Percentiles rank a stretch among this genome's conserved stretches.
phyloP scores from a whole-genome alignment of 2,113 vertebrate species.

The Mixornis gularis region DNA sequence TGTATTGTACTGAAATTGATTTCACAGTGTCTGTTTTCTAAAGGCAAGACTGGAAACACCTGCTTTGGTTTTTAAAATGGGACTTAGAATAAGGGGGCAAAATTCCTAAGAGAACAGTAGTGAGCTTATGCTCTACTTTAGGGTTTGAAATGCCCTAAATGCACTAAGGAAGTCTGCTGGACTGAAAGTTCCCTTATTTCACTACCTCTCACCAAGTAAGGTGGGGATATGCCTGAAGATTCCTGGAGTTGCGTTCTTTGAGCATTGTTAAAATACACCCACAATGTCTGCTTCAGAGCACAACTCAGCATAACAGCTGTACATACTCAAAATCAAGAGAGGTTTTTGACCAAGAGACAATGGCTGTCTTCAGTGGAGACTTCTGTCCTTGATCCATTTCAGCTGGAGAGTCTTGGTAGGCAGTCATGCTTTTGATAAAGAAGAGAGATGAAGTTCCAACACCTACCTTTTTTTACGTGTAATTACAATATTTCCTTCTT shows the following conservation, averaged over 20 bases:
- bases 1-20: neutral
- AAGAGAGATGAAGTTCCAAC: neutral
- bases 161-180: neutral
- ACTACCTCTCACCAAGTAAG: neutral
- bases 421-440: neutral
- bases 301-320: neutral
- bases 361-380: neutral
- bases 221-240: neutral
- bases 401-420: neutral
- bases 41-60: conserved; percentile 5
- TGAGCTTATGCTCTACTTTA: neutral
- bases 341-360: neutral
- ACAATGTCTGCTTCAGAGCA: neutral
- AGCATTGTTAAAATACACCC: neutral
- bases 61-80: neutral
- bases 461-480: neutral
- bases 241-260: fast-evolving
- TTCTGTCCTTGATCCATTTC: neutral
- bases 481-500: neutral
- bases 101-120: neutral
- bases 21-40: neutral
- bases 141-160: neutral
- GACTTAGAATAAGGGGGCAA: neutral
- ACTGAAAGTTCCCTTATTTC: neutral
- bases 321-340: neutral